phyloP scores from a whole-genome alignment of 2,888 invertebrate species.

The Gasteruption jaculator region DNA sequence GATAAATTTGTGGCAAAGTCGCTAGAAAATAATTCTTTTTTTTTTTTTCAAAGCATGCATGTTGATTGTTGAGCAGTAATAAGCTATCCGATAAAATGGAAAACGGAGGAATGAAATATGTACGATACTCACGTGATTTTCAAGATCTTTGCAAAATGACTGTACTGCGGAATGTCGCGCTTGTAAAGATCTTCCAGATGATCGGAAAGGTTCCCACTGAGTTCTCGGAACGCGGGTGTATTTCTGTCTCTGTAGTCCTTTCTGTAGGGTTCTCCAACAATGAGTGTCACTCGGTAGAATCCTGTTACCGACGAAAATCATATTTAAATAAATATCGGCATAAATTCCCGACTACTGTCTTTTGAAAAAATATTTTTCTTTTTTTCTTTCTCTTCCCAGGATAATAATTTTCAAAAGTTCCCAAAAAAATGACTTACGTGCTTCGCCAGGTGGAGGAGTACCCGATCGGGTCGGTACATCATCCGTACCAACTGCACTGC shows the following conservation, averaged over 20 bases:
- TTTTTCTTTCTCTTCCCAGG: no score
- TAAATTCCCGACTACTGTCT: no score
- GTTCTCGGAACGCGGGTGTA: slow-evolving; percentile 57
- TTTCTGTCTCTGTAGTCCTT: slow-evolving; percentile 59
- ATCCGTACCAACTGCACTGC: slow-evolving; percentile 27
- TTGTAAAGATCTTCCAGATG: slow-evolving; percentile 60
- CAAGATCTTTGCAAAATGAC: slow-evolving; percentile 57
- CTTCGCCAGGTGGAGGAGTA: slow-evolving; percentile 20
- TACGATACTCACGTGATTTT: slow-evolving; percentile 64
- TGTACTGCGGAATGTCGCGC: slow-evolving; percentile 27
- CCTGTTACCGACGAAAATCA: slow-evolving; percentile 39
- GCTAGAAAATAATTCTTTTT: slow-evolving; percentile 7
- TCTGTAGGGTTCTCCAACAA: slow-evolving; percentile 61
- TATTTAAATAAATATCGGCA: neutral
- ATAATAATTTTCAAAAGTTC: slow-evolving; percentile 3
- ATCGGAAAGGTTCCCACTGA: slow-evolving; percentile 58
- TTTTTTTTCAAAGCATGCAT: neutral
- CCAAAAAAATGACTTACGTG: slow-evolving; percentile 24
- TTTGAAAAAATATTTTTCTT: slow-evolving; percentile 7
- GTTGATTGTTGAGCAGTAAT: neutral
- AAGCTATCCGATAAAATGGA: neutral
- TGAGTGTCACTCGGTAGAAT: slow-evolving; percentile 57
- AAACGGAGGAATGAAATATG: neutral
- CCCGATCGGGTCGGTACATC: slow-evolving; percentile 5
- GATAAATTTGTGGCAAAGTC: no score